Evolutionary conservation across 1,140 invertebrate genomes (phyloP).

Genomic region (Phocides pigmalion): DNA sequence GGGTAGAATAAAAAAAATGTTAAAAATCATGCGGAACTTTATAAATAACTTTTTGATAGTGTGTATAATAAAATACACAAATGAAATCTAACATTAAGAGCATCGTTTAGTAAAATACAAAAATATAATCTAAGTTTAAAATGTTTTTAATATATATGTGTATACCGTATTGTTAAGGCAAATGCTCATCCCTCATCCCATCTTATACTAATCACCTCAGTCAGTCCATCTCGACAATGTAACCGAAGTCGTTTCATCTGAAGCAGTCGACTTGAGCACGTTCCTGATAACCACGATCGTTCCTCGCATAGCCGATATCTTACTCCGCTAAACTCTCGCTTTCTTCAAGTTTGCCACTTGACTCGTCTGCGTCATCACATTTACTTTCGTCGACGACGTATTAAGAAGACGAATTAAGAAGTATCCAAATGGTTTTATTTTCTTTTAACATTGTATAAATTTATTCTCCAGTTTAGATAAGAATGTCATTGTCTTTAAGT

Average conservation of each 20-base stretch:
- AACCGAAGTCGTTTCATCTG: slow-evolving; percentile 26
- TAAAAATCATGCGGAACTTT: no score
- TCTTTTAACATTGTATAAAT: neutral
- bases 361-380: slow-evolving; percentile 25
- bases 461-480: neutral
- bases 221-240: slow-evolving; percentile 33
- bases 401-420: slow-evolving; percentile 5
- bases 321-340: neutral
- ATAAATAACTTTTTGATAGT: no score
- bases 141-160: no score
- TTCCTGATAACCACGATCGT: slow-evolving; percentile 29
- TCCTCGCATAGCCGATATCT: slow-evolving; percentile 7
- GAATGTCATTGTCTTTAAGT: slow-evolving; percentile 2
- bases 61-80: no score
- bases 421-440: neutral
- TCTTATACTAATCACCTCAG: slow-evolving; percentile 17
- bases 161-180: neutral
- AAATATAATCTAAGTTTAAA: neutral
- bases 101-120: neutral
- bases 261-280: slow-evolving; percentile 34
- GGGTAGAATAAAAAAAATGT: no score
- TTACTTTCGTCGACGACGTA: slow-evolving; percentile 7
- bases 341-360: slow-evolving; percentile 9
- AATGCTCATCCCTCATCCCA: neutral
- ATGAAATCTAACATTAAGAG: no score